Base-by-base conservation (phyloP, 2,888 invertebrate genomes). In the Microplitis manilae region DNA sequence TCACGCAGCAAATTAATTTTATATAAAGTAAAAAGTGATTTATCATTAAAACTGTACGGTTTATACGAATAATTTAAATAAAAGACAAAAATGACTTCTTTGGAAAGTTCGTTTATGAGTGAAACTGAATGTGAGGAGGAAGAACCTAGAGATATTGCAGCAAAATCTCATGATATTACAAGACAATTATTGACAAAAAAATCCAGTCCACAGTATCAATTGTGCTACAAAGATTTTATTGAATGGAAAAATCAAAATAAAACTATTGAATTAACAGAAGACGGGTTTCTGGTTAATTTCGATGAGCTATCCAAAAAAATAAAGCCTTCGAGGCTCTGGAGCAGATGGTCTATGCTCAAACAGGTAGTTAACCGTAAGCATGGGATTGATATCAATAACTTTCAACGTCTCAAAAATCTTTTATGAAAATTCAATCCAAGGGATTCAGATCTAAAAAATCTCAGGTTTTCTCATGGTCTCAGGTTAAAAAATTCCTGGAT, bases 371-470 rank as follows among this genome's bases (percentile, higher is more conserved):
- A 73, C 6, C 68, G 76, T 6, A 78, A 82, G 38, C 68, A 81
- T 41, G 77, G 78, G 67, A 15, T 84, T 15, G 70, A 83, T 50
- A 80, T 84, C 6, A 77, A 76, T 17, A 77, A 71, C 7, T 85
- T 79, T 73, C 73, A 74, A 30, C 75, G 76, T 60, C 68, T 84
- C n/a, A n/a, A 65, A 65, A 65, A 30, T 78, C 77, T 8, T 85
- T 84, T 68, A 76, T 86, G 41, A 86, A 85, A 80, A 79, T 81
- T 68, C 79, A 83, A 68, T 78, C 79, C n/a, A 79, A 80, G 30
- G 87, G 86, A 41, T 86, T 83, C 79, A 17, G 41, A 70, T 73
- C 83, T 61, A 86, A 87, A 79, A 85, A 86, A 80, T 82, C 87
- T 6, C 81, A 83, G 78, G 79, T 78, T 38, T 85, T 87, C 13